phyloP scores from a whole-genome alignment of 2,888 invertebrate species.

The Eupithecia dodoneata region DNA sequence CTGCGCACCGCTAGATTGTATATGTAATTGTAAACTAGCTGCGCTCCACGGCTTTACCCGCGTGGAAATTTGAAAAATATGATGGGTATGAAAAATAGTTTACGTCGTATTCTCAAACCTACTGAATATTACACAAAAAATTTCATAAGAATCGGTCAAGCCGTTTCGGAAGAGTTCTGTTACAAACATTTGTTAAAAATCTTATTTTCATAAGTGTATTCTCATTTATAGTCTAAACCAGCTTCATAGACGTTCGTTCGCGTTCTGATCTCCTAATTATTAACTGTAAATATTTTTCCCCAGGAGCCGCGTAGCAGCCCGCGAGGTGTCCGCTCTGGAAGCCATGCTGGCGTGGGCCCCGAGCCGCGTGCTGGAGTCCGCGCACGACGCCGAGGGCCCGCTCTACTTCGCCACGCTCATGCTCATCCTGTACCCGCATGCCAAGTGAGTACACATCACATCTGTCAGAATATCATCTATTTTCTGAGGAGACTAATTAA shows the following conservation, averaged over 20 bases:
- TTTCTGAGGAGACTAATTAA: no score
- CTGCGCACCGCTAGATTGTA: neutral
- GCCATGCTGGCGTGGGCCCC: constrained; percentile 87
- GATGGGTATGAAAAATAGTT: no score
- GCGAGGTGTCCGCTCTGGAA: constrained; percentile 91
- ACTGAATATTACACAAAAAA: no score
- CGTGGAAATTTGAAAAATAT: no score
- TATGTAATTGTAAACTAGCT: no score
- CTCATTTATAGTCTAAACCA: neutral
- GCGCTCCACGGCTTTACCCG: no score
- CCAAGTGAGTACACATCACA: constrained; percentile 64
- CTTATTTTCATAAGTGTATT: neutral
- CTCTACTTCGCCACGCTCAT: constrained; percentile 94
- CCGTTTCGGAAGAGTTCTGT: no score
- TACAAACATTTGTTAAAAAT: no score
- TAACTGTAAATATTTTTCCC: neutral
- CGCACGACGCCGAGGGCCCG: constrained; percentile 96
- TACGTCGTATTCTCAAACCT: no score
- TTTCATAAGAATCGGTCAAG: no score
- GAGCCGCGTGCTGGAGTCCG: constrained; percentile 89
- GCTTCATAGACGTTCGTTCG: neutral
- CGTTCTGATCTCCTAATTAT: neutral
- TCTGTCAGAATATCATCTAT: no score
- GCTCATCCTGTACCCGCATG: constrained; percentile 90
- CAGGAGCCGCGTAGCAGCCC: constrained; percentile 88